Conservation (phyloP, 2,113 vertebrate genomes). For the Symphodus melops region DNA sequence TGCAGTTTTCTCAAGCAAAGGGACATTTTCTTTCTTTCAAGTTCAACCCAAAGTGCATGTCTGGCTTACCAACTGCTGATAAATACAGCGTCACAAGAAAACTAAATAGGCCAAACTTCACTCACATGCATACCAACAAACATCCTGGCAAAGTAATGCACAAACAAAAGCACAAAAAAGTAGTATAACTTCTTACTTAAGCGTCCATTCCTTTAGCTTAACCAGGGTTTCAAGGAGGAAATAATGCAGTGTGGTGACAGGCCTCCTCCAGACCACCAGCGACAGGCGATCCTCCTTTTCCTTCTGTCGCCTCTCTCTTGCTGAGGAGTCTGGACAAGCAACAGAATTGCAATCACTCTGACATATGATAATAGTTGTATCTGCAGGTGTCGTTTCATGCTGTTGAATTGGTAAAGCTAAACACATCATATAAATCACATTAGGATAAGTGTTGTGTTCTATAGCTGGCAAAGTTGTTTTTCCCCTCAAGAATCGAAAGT, state of each 20-base stretch:
- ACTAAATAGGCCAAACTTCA: neutral
- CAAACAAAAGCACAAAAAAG: constrained; percentile 4
- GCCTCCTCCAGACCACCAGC: constrained; percentile 93
- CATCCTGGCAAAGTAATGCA: neutral
- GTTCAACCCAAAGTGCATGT: too few species aligned
- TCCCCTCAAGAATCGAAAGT: constrained; percentile 14
- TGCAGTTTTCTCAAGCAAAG: too few species aligned
- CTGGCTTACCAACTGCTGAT: too few species aligned
- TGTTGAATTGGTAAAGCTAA: constrained; percentile 13
- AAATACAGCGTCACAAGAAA: neutral
- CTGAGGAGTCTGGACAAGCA: constrained; percentile 74
- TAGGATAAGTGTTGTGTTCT: neutral
- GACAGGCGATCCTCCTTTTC: constrained; percentile 92
- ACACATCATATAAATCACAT: constrained; percentile 27
- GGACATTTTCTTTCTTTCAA: too few species aligned
- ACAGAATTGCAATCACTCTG: constrained; percentile 6
- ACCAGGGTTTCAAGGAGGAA: constrained; percentile 92
- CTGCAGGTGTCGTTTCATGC: neutral
- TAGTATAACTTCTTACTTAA: constrained; percentile 87
- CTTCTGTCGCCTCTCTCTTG: constrained; percentile 86
- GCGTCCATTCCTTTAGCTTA: constrained; percentile 94
- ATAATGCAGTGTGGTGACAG: constrained; percentile 92
- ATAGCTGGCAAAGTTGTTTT: neutral
- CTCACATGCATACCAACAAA: neutral
- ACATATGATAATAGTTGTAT: neutral